phyloP scores from a whole-genome alignment of 2,113 vertebrate species.

The Thalassoma bifasciatum region DNA sequence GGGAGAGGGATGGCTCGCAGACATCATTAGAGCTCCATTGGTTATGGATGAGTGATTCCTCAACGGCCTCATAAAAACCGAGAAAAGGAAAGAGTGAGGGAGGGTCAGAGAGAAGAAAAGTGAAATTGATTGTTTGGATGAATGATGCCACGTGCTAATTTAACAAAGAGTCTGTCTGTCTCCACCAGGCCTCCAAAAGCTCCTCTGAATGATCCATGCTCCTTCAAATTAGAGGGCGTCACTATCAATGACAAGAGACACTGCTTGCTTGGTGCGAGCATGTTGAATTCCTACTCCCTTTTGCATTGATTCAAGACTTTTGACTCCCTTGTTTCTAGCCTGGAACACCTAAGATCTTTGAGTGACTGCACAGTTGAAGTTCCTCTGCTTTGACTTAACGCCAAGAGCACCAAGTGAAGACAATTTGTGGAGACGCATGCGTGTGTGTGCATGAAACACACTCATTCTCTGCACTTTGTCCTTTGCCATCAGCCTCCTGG shows the following conservation, averaged over 20 bases:
- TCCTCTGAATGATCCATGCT: constrained; percentile 36
- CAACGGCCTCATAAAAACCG: constrained; percentile 54
- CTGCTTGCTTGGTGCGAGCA: neutral
- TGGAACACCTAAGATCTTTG: constrained; percentile 4
- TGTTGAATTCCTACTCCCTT: constrained; percentile 9
- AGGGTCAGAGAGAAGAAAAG: constrained; percentile 47
- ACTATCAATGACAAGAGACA: constrained; percentile 40
- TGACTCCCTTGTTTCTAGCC: neutral
- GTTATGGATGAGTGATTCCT: constrained; percentile 63
- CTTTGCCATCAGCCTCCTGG: constrained; percentile 27
- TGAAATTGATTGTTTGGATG: constrained; percentile 56
- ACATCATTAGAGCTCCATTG: constrained; percentile 65
- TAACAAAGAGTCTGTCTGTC: constrained; percentile 39
- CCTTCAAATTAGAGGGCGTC: constrained; percentile 48
- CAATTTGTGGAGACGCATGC: constrained; percentile 1
- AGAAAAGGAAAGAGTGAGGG: constrained; percentile 36
- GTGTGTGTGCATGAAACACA: neutral
- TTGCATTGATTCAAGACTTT: constrained; percentile 40
- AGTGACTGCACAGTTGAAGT: constrained; percentile 31
- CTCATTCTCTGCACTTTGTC: neutral
- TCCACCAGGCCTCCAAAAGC: constrained; percentile 25
- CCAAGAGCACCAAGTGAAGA: constrained; percentile 22
- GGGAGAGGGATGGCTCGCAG: constrained; percentile 36
- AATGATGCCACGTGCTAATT: constrained; percentile 22
- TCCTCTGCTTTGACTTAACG: constrained; percentile 13